Evolutionary conservation across 1,140 invertebrate genomes (phyloP).

Genomic region (Elymnias hypermnestra): DNA sequence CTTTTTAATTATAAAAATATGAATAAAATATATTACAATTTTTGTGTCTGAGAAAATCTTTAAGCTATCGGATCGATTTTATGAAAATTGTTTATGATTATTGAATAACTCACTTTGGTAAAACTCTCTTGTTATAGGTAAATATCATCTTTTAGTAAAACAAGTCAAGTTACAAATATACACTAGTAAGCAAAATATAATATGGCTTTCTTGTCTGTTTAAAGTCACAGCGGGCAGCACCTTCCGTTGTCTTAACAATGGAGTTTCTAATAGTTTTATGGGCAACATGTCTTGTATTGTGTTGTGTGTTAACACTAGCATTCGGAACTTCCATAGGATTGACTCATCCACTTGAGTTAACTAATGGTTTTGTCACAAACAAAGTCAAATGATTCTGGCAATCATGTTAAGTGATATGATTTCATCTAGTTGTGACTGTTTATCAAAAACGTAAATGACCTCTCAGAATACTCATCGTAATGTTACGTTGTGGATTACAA

Average conservation of each 20-base stretch:
- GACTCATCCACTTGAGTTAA: constrained; percentile 1
- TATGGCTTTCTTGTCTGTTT: background rate
- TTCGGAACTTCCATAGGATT: background rate
- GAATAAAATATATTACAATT: too few relatives aligned
- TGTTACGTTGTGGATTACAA: too few relatives aligned
- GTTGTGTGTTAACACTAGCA: constrained; percentile 5
- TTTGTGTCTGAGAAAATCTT: too few relatives aligned
- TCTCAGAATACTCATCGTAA: background rate
- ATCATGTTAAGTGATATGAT: background rate
- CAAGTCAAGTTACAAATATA: background rate
- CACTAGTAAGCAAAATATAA: background rate
- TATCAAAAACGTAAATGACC: background rate
- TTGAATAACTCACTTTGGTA: too few relatives aligned
- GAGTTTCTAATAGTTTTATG: constrained; percentile 16
- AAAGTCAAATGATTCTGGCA: constrained; percentile 1
- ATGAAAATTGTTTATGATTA: too few relatives aligned
- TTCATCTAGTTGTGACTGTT: constrained; percentile 3
- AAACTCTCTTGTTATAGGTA: too few relatives aligned
- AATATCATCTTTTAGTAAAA: background rate
- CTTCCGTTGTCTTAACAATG: constrained; percentile 8
- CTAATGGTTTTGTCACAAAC: constrained; percentile 2
- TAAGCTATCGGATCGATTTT: too few relatives aligned
- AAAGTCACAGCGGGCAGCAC: constrained; percentile 11
- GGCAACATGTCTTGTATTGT: constrained; percentile 3
- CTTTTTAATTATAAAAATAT: too few relatives aligned